Conservation (phyloP, 2,797 vertebrate species). For the Channallabes apus region DNA sequence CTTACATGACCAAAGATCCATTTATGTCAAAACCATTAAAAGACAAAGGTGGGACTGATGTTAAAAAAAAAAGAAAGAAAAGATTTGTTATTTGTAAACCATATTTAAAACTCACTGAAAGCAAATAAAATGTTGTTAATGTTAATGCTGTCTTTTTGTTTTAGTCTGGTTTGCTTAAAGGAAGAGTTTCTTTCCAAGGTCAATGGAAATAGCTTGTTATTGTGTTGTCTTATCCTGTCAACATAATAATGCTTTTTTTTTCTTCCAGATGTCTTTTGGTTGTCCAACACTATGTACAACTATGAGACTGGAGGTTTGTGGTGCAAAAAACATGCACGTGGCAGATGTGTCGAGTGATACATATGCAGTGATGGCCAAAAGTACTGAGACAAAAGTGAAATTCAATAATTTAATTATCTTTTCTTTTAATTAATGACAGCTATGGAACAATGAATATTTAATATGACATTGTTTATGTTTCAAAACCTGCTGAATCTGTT, state of each 20-base stretch:
- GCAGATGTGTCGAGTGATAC: neutral
- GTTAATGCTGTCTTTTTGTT: neutral
- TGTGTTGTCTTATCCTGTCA: constrained; percentile 13
- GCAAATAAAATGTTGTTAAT: neutral
- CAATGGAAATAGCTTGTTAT: neutral
- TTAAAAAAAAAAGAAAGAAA: neutral
- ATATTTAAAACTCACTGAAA: neutral
- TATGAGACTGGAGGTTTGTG: neutral
- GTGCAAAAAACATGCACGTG: neutral
- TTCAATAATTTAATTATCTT: too few relatives aligned
- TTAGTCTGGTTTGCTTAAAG: neutral
- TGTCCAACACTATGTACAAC: constrained; percentile 10
- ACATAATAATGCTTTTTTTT: constrained; percentile 18
- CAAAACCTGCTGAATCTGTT: too few relatives aligned
- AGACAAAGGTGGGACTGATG: neutral
- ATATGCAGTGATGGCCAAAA: neutral
- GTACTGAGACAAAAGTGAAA: too few relatives aligned
- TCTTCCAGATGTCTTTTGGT: constrained; percentile 36
- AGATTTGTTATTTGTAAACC: neutral
- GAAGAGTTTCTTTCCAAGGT: constrained; percentile 4
- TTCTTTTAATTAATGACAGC: too few relatives aligned
- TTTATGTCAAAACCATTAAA: neutral
- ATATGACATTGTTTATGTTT: too few relatives aligned
- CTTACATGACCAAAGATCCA: neutral
- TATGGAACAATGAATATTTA: too few relatives aligned